Conservation (phyloP, 1,140 invertebrate genomes). For the Meloidogyne exigua region DNA sequence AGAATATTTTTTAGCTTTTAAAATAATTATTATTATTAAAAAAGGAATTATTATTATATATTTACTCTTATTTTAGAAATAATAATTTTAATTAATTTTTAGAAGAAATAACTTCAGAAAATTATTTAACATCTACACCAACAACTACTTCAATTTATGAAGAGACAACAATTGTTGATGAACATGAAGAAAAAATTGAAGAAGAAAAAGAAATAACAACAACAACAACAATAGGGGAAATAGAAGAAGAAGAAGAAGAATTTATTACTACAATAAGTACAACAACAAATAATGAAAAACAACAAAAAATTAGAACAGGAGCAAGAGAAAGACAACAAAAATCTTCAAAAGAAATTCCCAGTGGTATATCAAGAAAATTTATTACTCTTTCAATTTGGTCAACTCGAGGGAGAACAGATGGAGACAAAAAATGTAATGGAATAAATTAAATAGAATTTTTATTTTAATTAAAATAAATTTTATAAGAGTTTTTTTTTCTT, state of each 20-base stretch:
- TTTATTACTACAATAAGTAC: not conserved
- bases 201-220: not conserved
- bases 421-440: not conserved
- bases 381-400: constrained; percentile 27
- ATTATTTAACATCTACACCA: constrained; percentile 1
- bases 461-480: too few relatives aligned
- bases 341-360: not conserved
- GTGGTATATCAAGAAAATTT: constrained; percentile 14
- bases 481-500: too few relatives aligned
- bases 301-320: constrained; percentile 1
- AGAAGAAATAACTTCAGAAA: constrained; percentile 10
- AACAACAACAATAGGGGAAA: constrained; percentile 3
- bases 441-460: too few relatives aligned
- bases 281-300: not conserved
- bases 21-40: too few relatives aligned
- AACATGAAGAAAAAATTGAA: not conserved
- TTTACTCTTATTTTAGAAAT: too few relatives aligned
- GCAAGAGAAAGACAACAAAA: not conserved
- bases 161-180: not conserved
- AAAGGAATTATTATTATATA: too few relatives aligned
- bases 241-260: not conserved
- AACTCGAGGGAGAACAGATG: constrained; percentile 1
- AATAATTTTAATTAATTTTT: too few relatives aligned
- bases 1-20: too few relatives aligned
- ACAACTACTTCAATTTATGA: not conserved